Evolutionary conservation across 2,113 vertebrate genomes (phyloP).

Genomic region (Scortum barcoo): DNA sequence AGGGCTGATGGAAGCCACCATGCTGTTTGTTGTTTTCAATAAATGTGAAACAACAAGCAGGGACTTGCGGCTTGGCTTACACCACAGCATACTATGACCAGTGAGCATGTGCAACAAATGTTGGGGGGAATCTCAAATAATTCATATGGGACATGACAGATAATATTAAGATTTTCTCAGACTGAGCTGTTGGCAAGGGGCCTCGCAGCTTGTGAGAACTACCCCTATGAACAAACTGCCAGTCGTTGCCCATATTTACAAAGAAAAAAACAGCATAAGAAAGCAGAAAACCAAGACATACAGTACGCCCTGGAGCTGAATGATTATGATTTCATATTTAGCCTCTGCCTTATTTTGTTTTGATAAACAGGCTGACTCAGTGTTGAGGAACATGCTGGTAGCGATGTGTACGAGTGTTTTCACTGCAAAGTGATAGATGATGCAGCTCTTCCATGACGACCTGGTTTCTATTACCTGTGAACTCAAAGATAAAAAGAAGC

Average conservation of each 20-base stretch:
- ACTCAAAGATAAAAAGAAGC: conserved; percentile 17
- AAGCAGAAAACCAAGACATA: background rate
- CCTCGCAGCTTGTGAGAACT: background rate
- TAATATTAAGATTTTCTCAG: background rate
- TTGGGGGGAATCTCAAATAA: background rate
- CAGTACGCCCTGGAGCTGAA: background rate
- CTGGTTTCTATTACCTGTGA: conserved; percentile 4
- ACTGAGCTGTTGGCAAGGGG: background rate
- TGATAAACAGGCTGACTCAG: conserved; percentile 13
- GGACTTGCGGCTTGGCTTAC: background rate
- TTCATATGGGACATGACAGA: background rate
- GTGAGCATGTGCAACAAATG: background rate
- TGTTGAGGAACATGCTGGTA: background rate
- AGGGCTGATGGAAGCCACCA: background rate
- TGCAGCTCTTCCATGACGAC: conserved; percentile 5
- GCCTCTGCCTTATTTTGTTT: background rate
- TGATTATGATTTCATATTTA: background rate
- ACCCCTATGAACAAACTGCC: background rate
- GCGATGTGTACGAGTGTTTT: background rate
- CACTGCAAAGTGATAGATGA: conserved; percentile 3
- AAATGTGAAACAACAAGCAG: no score
- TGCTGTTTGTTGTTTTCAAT: background rate
- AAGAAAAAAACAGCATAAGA: no score
- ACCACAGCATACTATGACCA: background rate
- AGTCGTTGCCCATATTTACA: background rate